Evolutionary conservation across 2,797 vertebrate species (phyloP).

Genomic region (Pterois miles): DNA sequence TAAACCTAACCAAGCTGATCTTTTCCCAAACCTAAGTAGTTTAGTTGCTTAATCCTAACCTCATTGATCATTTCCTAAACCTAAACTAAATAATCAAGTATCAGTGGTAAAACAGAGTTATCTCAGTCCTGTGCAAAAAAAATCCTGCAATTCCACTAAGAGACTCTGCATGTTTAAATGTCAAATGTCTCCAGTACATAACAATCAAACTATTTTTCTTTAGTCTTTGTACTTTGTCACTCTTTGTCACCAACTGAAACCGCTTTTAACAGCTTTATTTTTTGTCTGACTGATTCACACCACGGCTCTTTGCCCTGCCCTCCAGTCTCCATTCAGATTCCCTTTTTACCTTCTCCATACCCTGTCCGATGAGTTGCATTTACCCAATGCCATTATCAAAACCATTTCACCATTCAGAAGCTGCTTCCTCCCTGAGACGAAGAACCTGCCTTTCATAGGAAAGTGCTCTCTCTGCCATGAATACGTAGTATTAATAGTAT

Average conservation of each 20-base stretch:
- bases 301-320: constrained; percentile 32
- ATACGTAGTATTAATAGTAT: constrained; percentile 60
- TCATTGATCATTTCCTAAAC: too few species aligned
- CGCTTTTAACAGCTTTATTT: constrained; percentile 40
- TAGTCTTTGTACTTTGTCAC: not conserved
- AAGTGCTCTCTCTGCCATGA: constrained; percentile 52
- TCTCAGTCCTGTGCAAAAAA: too few species aligned
- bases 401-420: constrained; percentile 47
- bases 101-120: not conserved
- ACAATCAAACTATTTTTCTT: not conserved
- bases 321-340: constrained; percentile 7
- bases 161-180: constrained; percentile 12
- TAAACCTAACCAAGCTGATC: too few species aligned
- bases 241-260: constrained; percentile 36
- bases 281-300: constrained; percentile 20
- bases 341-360: constrained; percentile 17
- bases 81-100: not conserved
- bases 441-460: constrained; percentile 47
- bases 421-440: constrained; percentile 39
- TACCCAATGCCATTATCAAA: constrained; percentile 50
- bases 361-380: constrained; percentile 34
- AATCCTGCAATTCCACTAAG: not conserved
- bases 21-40: too few species aligned
- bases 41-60: too few species aligned
- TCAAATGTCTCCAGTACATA: not conserved